phyloP scores from a whole-genome alignment of 2,113 vertebrate species.

The Genyomyrus donnyi region DNA sequence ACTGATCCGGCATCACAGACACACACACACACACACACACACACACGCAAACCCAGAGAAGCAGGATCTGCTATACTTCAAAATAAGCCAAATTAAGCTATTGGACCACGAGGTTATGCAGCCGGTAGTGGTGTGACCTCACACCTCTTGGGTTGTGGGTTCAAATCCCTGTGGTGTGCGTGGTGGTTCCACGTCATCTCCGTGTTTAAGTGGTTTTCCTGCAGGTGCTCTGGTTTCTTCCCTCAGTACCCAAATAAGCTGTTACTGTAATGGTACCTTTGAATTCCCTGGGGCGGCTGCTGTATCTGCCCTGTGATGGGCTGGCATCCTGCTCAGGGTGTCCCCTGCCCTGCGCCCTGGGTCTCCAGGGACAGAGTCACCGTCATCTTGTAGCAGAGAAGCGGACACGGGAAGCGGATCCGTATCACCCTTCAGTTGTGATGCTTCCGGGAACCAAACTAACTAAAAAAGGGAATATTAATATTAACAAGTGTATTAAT shows the following conservation, averaged over 20 bases:
- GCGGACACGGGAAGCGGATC: background rate
- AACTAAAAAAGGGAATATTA: background rate
- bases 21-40: background rate
- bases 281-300: background rate
- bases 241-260: background rate
- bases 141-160: background rate
- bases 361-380: background rate
- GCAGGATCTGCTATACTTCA: background rate
- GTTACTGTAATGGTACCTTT: background rate
- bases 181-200: background rate
- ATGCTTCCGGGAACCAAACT: background rate
- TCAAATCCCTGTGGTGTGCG: background rate
- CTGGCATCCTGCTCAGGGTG: background rate
- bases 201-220: background rate
- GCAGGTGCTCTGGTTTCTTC: background rate
- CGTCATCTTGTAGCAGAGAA: background rate
- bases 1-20: background rate
- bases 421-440: background rate
- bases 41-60: no score
- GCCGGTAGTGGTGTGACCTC: background rate
- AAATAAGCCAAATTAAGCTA: background rate
- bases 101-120: background rate
- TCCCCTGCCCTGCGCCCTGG: background rate
- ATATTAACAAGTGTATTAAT: background rate
- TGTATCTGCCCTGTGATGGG: background rate